phyloP scores from a whole-genome alignment of 2,888 invertebrate genomes.

The Acleris laterana region DNA sequence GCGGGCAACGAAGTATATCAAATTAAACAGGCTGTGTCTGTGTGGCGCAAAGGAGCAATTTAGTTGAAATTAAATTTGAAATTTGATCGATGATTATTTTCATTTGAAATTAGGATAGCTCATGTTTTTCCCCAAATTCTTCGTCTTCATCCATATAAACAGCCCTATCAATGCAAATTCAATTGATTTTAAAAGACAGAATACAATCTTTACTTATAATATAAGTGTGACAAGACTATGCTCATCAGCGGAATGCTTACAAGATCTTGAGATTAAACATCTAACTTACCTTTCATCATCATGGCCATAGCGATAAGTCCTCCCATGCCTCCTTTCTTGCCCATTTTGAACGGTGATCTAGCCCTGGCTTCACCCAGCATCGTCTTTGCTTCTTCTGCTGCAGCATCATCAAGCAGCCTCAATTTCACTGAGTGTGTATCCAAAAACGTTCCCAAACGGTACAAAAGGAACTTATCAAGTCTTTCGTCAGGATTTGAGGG shows the following conservation, averaged over 20 bases:
- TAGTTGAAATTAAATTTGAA: background rate
- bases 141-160: too few relatives aligned
- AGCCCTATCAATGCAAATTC: too few relatives aligned
- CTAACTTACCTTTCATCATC: constrained; percentile 85
- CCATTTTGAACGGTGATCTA: constrained; percentile 61
- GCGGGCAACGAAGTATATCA: constrained; percentile 23
- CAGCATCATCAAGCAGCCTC: constrained; percentile 85
- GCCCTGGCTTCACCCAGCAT: constrained; percentile 72
- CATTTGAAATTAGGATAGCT: too few relatives aligned
- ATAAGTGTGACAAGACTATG: background rate
- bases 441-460: constrained; percentile 87
- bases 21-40: constrained; percentile 8
- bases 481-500: constrained; percentile 89
- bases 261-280: background rate
- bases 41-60: background rate
- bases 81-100: too few relatives aligned
- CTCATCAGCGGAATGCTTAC: background rate
- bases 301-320: constrained; percentile 82
- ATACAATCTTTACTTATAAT: too few relatives aligned
- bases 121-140: too few relatives aligned
- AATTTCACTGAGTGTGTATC: constrained; percentile 88
- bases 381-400: constrained; percentile 81
- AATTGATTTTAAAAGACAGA: too few relatives aligned
- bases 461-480: constrained; percentile 88
- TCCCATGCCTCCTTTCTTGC: constrained; percentile 75